A percentile compares a stretch with the other conserved stretches of the same genome.
Conservation (phyloP, 2,888 invertebrate species). For the Drosophila tripunctata region DNA sequence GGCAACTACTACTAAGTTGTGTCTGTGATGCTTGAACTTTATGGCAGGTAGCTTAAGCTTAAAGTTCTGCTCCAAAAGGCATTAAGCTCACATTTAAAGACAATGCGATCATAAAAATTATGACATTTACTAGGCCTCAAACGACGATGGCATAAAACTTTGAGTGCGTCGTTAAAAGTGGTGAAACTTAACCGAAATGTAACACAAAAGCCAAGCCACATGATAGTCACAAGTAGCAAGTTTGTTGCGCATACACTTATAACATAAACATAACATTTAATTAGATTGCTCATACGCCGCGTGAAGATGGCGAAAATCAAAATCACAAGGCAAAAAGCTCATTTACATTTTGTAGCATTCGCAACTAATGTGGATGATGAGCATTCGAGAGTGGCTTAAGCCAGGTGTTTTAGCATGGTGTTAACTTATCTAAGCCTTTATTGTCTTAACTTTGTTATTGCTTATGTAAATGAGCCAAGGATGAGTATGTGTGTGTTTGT, state of each 20-base stretch:
- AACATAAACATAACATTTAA: conserved; percentile 69
- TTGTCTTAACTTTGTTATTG: conserved; percentile 59
- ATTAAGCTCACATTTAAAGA: conserved; percentile 47
- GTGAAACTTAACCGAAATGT: conserved; percentile 10
- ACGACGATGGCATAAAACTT: conserved; percentile 49
- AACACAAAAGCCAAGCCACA: conserved; percentile 44
- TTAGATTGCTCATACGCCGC: conserved; percentile 64
- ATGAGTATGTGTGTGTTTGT: background rate
- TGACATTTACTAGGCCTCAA: conserved; percentile 50
- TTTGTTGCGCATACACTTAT: conserved; percentile 37
- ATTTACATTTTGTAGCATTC: conserved; percentile 52
- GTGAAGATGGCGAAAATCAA: conserved; percentile 40
- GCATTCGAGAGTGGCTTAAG: background rate
- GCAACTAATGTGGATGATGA: conserved; percentile 6
- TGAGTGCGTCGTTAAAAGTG: conserved; percentile 66
- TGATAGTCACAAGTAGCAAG: conserved; percentile 39
- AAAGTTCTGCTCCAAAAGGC: conserved; percentile 26
- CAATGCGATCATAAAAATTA: conserved; percentile 59
- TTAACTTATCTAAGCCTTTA: conserved; percentile 65
- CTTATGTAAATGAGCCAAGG: conserved; percentile 62
- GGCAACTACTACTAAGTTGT: conserved; percentile 54
- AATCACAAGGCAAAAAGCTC: conserved; percentile 43
- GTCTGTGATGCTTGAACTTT: too few species aligned
- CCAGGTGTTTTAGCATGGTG: conserved; percentile 39
- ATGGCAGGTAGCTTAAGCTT: conserved; percentile 52